phyloP scores from a whole-genome alignment of 2,113 vertebrate genomes.

The Scatophagus argus region DNA sequence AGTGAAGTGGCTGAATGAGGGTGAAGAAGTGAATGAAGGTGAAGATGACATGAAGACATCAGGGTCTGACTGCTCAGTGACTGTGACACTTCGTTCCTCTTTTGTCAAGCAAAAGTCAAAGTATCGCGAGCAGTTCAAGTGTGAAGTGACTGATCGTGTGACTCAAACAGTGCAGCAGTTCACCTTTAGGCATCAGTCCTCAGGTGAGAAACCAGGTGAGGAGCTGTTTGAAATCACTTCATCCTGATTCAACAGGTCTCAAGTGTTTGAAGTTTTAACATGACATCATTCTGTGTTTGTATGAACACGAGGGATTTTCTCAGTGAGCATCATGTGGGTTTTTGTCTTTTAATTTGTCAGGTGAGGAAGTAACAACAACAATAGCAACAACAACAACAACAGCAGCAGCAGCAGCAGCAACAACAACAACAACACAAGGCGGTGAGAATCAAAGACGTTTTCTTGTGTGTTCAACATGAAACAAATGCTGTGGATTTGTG shows the following conservation, averaged over 20 bases:
- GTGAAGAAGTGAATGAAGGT: neutral
- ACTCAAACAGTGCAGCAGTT: neutral
- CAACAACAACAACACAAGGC: too few relatives aligned
- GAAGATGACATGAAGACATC: neutral
- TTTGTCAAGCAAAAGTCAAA: neutral
- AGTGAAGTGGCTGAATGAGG: conserved; percentile 6
- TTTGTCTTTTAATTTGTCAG: neutral
- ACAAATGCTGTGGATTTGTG: too few relatives aligned
- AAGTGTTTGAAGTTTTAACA: neutral
- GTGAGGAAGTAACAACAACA: neutral
- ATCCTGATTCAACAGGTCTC: too few relatives aligned
- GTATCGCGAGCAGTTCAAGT: neutral
- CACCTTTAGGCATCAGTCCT: neutral
- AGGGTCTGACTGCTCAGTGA: neutral
- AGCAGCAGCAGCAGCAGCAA: neutral
- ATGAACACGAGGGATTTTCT: neutral
- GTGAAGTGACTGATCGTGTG: neutral
- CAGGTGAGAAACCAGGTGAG: conserved; percentile 25
- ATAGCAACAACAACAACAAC: neutral
- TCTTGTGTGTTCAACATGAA: too few relatives aligned
- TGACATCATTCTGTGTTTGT: neutral
- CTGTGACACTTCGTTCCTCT: neutral
- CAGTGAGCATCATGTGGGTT: neutral
- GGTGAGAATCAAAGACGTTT: neutral
- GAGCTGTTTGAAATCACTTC: neutral